phyloP scores from a whole-genome alignment of 2,113 vertebrate genomes.

The Odocoileus hemionus region DNA sequence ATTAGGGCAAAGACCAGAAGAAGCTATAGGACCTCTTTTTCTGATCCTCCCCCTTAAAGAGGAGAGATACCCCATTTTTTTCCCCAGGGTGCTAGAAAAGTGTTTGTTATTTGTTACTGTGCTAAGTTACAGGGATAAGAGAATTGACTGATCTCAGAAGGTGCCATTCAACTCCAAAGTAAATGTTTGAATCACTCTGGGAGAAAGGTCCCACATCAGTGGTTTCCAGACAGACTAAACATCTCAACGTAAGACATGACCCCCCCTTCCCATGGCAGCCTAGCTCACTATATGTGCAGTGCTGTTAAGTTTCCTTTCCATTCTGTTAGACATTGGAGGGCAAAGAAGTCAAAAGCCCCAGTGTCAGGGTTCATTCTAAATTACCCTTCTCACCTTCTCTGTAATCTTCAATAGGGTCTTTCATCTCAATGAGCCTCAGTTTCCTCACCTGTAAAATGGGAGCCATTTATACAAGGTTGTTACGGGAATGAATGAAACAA shows the following conservation, averaged over 20 bases:
- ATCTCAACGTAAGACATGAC: fast-evolving
- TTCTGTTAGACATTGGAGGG: fast-evolving
- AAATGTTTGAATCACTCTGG: not conserved
- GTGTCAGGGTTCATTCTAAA: not conserved
- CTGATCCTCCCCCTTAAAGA: fast-evolving
- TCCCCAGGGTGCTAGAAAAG: not conserved
- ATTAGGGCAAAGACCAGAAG: not conserved
- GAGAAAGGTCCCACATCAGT: not conserved
- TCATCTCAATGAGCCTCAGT: not conserved
- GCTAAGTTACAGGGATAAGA: not conserved
- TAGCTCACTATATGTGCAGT: fast-evolving
- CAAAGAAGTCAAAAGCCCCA: too few relatives aligned
- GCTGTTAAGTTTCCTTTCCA: not conserved
- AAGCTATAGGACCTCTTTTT: fast-evolving
- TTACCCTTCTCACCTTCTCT: fast-evolving
- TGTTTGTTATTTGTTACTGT: fast-evolving
- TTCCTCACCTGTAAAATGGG: not conserved
- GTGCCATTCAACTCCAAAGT: not conserved
- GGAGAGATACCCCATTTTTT: not conserved
- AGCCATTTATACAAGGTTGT: not conserved
- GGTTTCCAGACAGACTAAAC: not conserved
- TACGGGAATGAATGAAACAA: not conserved
- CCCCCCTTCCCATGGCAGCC: too few relatives aligned
- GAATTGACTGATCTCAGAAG: not conserved
- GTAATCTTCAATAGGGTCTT: not conserved